Base-by-base conservation (phyloP, 2,888 invertebrate genomes). In the Rhagophthalmus giganteus region DNA sequence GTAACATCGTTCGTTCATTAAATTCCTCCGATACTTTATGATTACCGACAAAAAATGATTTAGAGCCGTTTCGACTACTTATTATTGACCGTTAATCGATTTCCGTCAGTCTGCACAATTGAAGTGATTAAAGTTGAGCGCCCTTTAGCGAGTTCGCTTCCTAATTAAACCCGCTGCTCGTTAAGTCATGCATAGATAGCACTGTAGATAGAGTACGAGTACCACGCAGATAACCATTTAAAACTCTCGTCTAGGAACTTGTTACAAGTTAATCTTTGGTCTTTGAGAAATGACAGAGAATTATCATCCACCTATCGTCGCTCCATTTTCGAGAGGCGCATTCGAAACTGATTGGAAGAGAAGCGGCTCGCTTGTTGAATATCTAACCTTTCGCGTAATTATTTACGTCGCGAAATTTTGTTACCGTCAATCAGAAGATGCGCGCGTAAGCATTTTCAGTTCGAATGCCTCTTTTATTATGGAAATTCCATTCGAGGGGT, bases 401-500 rank as follows among this genome's bases (percentile, higher is more conserved):
- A 39, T 39, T 28, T 45, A 28, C 45, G 31, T 38, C 24, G 25
- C 13, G 35, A 45, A 44, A 37, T 35, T 37, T 37, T 44, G 42
- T 45, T 45, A 31, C 30, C 45, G 45, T 38, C 37, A 28, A 44
- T 44, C 35, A 44, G 32, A 34, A 33, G 42, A 28, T 34, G 10
- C 30, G n/a, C n/a, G n/a, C n/a, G 32, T 8, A 47, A 39, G 39
- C 39, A 39, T 47, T 39, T 47, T 39, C 32, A 39, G 47, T 49
- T 41, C 35, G 42, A 49, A 49, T 42, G 26, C 38, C 37, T 35
- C 44, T 37, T 47, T 52, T 52, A 52, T 52, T 47, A 52, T 47
- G 52, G 41, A 52, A 52, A 52, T 52, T 46, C 52, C 52, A 12
- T 33, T 31, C 20, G 48, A 33, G 38, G 42, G 48, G 47, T 38